Conservation (phyloP, 1,140 invertebrate species). For the Diachasmimorpha longicaudata region DNA sequence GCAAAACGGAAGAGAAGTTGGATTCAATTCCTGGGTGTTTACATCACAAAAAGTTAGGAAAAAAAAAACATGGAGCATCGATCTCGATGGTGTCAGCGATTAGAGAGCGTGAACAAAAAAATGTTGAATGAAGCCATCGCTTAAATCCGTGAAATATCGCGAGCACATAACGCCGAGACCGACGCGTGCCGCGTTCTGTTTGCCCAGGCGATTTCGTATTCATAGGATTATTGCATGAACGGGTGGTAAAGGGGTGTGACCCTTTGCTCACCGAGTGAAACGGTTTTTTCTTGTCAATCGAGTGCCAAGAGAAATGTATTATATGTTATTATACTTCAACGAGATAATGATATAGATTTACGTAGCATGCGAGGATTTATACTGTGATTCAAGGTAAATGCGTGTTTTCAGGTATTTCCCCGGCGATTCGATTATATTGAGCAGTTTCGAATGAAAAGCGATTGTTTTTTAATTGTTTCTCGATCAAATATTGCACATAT, state of each 20-base stretch:
- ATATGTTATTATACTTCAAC: background rate
- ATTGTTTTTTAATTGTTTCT: too few relatives aligned
- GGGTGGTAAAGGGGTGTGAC: slow-evolving; percentile 38
- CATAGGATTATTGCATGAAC: slow-evolving; percentile 50
- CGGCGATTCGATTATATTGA: too few relatives aligned
- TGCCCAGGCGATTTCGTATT: slow-evolving; percentile 58
- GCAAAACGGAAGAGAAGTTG: slow-evolving; percentile 8
- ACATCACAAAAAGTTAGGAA: background rate
- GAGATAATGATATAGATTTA: background rate
- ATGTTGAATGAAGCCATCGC: slow-evolving; percentile 40
- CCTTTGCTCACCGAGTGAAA: slow-evolving; percentile 17
- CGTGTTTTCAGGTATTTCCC: background rate
- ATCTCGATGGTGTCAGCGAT: slow-evolving; percentile 30
- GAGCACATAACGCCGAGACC: slow-evolving; percentile 48
- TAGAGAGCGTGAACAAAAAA: slow-evolving; percentile 45
- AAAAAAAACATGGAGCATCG: slow-evolving; percentile 9
- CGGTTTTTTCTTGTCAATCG: slow-evolving; percentile 5
- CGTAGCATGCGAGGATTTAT: background rate
- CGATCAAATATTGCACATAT: too few relatives aligned
- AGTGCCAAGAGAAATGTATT: background rate
- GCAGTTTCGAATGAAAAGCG: too few relatives aligned
- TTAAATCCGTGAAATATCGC: slow-evolving; percentile 62
- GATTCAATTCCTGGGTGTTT: background rate
- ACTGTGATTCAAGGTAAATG: background rate
- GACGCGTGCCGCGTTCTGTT: slow-evolving; percentile 55